Base-by-base conservation (phyloP, 2,113 vertebrate species). In the Cheilinus undulatus region DNA sequence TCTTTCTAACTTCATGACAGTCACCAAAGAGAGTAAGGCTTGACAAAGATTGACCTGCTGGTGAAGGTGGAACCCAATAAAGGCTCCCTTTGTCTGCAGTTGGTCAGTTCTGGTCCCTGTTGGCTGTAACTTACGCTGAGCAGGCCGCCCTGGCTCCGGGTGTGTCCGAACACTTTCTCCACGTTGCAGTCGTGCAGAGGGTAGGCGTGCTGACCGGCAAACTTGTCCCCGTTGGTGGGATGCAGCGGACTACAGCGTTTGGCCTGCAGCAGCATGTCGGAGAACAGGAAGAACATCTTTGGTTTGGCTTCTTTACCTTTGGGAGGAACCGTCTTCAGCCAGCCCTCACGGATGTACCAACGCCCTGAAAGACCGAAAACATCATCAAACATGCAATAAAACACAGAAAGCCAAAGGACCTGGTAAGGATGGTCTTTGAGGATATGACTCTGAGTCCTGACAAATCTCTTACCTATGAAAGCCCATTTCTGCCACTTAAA, bases 251-350 rank as follows among this genome's bases (percentile, higher is more conserved):
- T 89, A 72, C 95, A 96, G 23, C 88, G 95, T 49, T 93, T 95
- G 26, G 96, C 85, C 83, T 95, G 91, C 60, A 97, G 82, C 42
- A 99, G 93, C 76, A 95, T 79, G 59, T 99, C 98, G 0, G 96
- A 97, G 89, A 99, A 98, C 56, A 99, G 94, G 88, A 93, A 95
- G 90, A 97, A 96, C 95, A 88, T 80, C 88, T 94, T 96, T 20
- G 89, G 93, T 60, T 96, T 95, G 17, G 80, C 88, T 11, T 92
- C 95, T 8, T 92, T 80, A 26, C 86, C 91, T 89, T 91, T 94
- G 11, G 82, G 32, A 53, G 93, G 92, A 82, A 93, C 89, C 53
- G 80, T 84, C 74, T 86, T 89, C 59, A 96, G 92, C 93, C 93
- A 91, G 78, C 93, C 93, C 88, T 93, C 95, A 1, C 85, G 89